Evolutionary conservation across 2,888 invertebrate species (phyloP).

Genomic region (Anticlea derivata): DNA sequence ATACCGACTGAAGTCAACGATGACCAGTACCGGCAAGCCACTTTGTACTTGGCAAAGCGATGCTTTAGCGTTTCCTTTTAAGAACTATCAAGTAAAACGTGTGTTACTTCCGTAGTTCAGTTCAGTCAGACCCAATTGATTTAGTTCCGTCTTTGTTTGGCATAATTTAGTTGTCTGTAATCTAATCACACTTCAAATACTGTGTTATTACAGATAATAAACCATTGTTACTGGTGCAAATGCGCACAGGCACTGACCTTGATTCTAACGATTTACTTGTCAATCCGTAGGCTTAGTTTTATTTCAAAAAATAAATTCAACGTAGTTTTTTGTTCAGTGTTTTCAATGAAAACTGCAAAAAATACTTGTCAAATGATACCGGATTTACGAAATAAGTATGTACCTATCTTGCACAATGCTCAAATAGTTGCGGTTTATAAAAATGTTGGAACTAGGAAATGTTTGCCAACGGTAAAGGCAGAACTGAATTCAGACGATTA

Average conservation of each 20-base stretch:
- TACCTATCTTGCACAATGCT: slow-evolving; percentile 12
- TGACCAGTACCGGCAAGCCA: no score
- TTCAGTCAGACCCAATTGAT: no score
- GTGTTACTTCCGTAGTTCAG: slow-evolving; percentile 6
- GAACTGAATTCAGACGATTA: slow-evolving; percentile 24
- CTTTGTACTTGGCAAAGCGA: no score
- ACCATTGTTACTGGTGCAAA: slow-evolving; percentile 33
- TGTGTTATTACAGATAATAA: slow-evolving; percentile 29
- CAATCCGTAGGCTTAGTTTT: no score
- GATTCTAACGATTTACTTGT: slow-evolving; percentile 26
- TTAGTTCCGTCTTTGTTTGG: no score
- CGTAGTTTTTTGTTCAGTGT: neutral
- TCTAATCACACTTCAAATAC: slow-evolving; percentile 18
- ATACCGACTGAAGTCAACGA: neutral
- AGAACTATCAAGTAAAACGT: no score
- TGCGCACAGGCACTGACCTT: slow-evolving; percentile 24
- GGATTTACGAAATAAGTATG: neutral
- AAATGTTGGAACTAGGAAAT: slow-evolving; percentile 24
- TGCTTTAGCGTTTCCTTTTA: no score
- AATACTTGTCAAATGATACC: no score
- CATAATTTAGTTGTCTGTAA: slow-evolving; percentile 14
- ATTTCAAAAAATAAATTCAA: no score
- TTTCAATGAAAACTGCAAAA: no score
- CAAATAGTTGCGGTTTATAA: slow-evolving; percentile 17
- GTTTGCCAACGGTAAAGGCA: slow-evolving; percentile 19